Base-by-base conservation (phyloP, 2,797 vertebrate genomes). In the Staurois parvus region DNA sequence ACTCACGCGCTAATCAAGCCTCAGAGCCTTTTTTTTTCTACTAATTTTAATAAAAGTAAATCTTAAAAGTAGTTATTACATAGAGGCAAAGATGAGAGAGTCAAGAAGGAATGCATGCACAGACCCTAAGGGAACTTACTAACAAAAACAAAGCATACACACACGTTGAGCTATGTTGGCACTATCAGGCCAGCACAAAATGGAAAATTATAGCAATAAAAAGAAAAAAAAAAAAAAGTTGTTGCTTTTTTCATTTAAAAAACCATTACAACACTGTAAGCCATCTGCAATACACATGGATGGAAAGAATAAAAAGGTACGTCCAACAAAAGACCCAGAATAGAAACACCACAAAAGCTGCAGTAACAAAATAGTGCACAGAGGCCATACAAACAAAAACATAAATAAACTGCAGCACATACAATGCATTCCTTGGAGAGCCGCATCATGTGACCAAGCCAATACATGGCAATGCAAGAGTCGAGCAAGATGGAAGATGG, bases 271-370 rank as follows among this genome's bases (percentile, higher is more conserved):
- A 80, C 77, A 24, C 7, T 10, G 21, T 28, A 52, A 48, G 67
- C 2, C 66, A 48, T 34, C 48, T 5, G 19, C 45, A 70, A 56
- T 34, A 6, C 29, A 17, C 52, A 30, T 21, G 11, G 45, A 40
- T 1, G 1, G 19, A 56, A 62, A 12, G 11, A 21, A 26, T 1
- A 21, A 62, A n/a, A 26, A 24, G 21, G 59, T 11, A 29, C 42
- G 28, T 34, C 37, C 13, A 70, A 29, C 78, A 69, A 48, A 79
- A 69, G 64, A 5, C 78, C 17, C 6, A 70, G 28, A 80, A 80
- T 70, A 72, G 78, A 80, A 80, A 32, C 66, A 21, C 19, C n/a
- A 64, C 21, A 64, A 64, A 64, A 26, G 59, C n/a, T 64, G 59
- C 59, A 52, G 30, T 17, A 56, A 37, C 2, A 72, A 56, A 72